Evolutionary conservation across 2,797 vertebrate species (phyloP).

Genomic region (Sciurus carolinensis): DNA sequence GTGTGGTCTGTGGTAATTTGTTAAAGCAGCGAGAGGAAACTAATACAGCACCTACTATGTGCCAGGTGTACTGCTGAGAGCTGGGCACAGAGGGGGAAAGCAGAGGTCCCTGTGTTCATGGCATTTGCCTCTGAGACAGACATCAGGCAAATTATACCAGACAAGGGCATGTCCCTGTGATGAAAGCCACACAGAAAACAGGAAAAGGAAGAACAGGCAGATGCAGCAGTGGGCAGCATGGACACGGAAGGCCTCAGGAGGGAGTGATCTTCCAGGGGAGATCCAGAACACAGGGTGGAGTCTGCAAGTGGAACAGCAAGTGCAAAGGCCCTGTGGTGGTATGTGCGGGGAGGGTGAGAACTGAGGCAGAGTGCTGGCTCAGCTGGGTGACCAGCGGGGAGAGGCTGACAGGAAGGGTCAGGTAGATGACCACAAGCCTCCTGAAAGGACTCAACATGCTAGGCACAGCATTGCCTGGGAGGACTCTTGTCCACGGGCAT

Average conservation of each 20-base stretch:
- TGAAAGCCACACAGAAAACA: accelerated
- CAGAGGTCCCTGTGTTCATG: neutral
- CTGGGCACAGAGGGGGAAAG: neutral
- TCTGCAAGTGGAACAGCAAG: neutral
- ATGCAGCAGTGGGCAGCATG: neutral
- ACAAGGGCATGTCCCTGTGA: neutral
- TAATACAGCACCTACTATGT: neutral
- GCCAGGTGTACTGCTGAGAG: neutral
- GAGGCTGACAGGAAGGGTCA: neutral
- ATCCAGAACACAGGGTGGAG: neutral
- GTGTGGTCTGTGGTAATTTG: neutral
- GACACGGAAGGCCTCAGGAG: neutral
- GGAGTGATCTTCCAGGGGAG: neutral
- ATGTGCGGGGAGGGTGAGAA: too few relatives aligned
- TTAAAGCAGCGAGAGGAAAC: neutral
- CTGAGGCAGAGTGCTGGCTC: neutral
- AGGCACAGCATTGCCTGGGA: accelerated
- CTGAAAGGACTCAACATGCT: accelerated
- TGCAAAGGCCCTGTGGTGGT: neutral
- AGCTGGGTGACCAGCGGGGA: neutral
- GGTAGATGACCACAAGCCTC: neutral
- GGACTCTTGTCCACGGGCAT: neutral
- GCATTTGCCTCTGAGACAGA: neutral
- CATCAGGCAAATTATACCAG: neutral
- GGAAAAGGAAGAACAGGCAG: neutral